Percentiles rank a stretch among this genome's conserved stretches.
These are phyloP conservation scores for Pentamera pediparva DNA, from an alignment of 53 echinoderm and acorn worm species.

Conservation along the genomic window DNA sequence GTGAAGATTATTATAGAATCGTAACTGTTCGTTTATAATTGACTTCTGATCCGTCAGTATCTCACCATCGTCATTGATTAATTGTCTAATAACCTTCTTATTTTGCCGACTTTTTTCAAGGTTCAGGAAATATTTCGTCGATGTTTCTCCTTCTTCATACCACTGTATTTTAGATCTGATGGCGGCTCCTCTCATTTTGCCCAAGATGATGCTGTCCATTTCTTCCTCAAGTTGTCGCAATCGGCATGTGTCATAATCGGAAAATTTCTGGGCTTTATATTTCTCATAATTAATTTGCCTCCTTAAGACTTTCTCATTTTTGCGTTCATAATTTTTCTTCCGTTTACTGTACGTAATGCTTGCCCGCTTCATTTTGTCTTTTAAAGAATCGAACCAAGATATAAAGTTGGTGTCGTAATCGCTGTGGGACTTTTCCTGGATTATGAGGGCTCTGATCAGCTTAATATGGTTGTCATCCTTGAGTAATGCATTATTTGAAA, in stretches of 20 bases:
- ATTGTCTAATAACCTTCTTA: background rate
- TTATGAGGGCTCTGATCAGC: background rate
- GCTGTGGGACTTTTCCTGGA: background rate
- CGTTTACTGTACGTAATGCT: too few relatives aligned
- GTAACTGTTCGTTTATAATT: background rate
- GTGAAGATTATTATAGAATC: background rate
- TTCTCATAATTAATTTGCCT: too few relatives aligned
- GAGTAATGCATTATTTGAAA: background rate
- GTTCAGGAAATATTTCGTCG: constrained; percentile 12
- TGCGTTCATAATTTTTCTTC: too few relatives aligned
- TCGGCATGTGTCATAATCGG: background rate
- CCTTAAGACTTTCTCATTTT: too few relatives aligned
- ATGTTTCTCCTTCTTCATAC: constrained; percentile 4
- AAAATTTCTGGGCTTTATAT: constrained; percentile 13
- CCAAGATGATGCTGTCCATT: background rate
- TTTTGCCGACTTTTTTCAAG: constrained; percentile 14
- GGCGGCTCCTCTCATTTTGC: background rate
- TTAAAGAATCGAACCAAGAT: constrained; percentile 1
- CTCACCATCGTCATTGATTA: background rate
- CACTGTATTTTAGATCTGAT: constrained; percentile 2
- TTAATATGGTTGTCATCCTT: background rate
- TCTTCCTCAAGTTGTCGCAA: background rate
- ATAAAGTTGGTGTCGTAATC: background rate
- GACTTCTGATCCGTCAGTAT: background rate
- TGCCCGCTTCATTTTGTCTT: too few relatives aligned